Evolutionary conservation across 2,888 invertebrate species (phyloP).

Genomic region (Cheiracanthium punctorium): DNA sequence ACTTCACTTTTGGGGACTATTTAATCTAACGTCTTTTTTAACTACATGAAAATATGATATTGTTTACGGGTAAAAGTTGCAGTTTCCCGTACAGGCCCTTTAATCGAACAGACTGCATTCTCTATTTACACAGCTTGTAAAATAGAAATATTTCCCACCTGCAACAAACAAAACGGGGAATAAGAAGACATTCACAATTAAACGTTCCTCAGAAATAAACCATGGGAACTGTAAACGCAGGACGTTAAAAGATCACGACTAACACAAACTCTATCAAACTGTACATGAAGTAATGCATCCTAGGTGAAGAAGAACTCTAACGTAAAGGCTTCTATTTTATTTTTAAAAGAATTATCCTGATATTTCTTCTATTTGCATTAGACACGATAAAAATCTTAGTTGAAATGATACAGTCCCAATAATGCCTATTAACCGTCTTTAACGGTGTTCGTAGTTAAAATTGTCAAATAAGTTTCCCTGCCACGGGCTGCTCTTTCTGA

Average conservation of each 20-base stretch:
- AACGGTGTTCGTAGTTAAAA: too few relatives aligned
- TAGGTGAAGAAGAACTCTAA: not conserved
- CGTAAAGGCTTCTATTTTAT: not conserved
- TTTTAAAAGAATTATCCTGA: too few relatives aligned
- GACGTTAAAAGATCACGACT: slow-evolving; percentile 46
- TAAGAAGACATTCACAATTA: slow-evolving; percentile 31
- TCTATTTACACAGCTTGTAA: slow-evolving; percentile 49
- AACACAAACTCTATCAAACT: not conserved
- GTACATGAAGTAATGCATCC: not conserved
- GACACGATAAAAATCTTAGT: too few relatives aligned
- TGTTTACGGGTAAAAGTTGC: slow-evolving; percentile 46
- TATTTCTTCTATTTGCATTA: too few relatives aligned
- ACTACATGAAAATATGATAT: slow-evolving; percentile 20
- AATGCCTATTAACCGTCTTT: too few relatives aligned
- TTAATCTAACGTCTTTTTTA: too few relatives aligned
- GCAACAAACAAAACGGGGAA: slow-evolving; percentile 43
- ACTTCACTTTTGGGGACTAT: too few relatives aligned
- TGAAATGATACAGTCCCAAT: too few relatives aligned
- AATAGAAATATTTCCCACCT: slow-evolving; percentile 22
- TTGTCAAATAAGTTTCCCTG: too few relatives aligned
- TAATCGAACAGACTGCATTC: slow-evolving; percentile 22
- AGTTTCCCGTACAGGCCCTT: slow-evolving; percentile 24
- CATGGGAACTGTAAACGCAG: slow-evolving; percentile 50
- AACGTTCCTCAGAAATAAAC: slow-evolving; percentile 20
- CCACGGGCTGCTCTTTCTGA: too few relatives aligned